Evolutionary conservation across 2,888 invertebrate genomes (phyloP).

Genomic region (Melanostoma scalare): DNA sequence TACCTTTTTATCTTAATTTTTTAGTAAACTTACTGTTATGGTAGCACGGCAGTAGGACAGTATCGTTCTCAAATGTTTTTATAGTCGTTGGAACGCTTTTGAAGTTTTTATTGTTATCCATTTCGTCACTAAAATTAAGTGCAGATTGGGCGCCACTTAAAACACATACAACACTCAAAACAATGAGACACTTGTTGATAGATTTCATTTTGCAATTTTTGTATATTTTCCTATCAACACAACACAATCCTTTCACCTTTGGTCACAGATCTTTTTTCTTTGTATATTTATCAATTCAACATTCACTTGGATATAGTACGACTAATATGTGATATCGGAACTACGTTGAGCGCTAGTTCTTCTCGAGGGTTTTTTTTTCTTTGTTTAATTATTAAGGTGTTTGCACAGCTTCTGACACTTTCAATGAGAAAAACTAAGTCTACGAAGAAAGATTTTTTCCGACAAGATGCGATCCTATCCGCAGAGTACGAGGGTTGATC

Average conservation of each 20-base stretch:
- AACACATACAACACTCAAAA: constrained; percentile 21
- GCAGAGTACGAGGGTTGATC: constrained; percentile 44
- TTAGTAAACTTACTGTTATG: constrained; percentile 85
- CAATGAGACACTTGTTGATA: background rate
- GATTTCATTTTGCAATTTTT: constrained; percentile 29
- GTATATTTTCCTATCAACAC: background rate
- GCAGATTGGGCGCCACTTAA: constrained; percentile 56
- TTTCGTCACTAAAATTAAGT: constrained; percentile 77
- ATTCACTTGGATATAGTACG: too few species aligned
- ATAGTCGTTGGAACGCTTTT: constrained; percentile 89
- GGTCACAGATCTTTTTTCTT: too few species aligned
- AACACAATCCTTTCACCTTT: too few species aligned
- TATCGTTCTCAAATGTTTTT: constrained; percentile 89
- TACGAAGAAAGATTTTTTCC: background rate
- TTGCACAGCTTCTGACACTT: too few species aligned
- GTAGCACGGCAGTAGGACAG: constrained; percentile 90
- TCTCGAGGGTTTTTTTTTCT: too few species aligned
- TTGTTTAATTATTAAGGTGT: too few species aligned
- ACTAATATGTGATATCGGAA: too few species aligned
- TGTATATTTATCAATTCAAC: too few species aligned
- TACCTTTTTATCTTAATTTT: background rate
- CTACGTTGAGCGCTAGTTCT: too few species aligned
- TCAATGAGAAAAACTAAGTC: too few species aligned
- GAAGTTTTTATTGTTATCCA: constrained; percentile 83
- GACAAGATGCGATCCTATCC: constrained; percentile 31